Conservation (phyloP, 1,140 invertebrate genomes). For the Anastatus disparis region DNA sequence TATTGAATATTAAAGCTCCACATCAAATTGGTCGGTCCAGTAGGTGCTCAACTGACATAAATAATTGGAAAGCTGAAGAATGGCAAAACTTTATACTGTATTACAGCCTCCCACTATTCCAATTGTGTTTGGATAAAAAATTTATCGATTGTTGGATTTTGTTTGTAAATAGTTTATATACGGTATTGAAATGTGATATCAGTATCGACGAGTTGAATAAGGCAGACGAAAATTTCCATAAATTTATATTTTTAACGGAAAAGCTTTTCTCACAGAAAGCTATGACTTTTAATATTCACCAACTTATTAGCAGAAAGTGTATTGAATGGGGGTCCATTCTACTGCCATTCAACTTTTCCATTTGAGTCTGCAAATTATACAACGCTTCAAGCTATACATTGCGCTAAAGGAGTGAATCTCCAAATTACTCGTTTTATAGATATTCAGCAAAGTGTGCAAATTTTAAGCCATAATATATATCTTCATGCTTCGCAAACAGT, state of each 20-base stretch:
- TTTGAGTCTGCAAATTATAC: not conserved
- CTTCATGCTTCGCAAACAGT: not conserved
- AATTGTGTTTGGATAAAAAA: too few species aligned
- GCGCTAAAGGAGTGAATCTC: not conserved
- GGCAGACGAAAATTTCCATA: too few species aligned
- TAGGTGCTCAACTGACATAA: too few species aligned
- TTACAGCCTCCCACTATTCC: too few species aligned
- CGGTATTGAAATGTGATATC: too few species aligned
- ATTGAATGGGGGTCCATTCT: not conserved
- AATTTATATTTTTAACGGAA: too few species aligned
- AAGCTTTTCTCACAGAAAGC: too few species aligned
- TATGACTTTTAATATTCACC: not conserved
- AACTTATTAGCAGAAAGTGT: slow-evolving; percentile 8
- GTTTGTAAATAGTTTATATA: too few species aligned
- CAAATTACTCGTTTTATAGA: not conserved
- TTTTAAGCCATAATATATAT: not conserved
- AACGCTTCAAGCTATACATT: not conserved
- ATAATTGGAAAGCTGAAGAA: too few species aligned
- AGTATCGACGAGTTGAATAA: too few species aligned
- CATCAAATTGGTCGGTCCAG: not conserved
- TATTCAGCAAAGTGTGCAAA: not conserved
- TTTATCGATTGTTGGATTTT: not conserved
- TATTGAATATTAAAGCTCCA: not conserved
- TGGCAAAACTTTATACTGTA: too few species aligned
- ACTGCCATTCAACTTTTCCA: not conserved